phyloP scores from a whole-genome alignment of 2,113 vertebrate genomes.

The rat (Rattus norvegicus) region GRCr8 NC_086021.1:99953001-99953500 shows the following conservation, averaged over 20 bases:
- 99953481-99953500: neutral
- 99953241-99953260: fast-evolving
- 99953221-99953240: neutral
- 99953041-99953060: fast-evolving
- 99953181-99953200: neutral
- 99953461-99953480: neutral
- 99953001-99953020: neutral
- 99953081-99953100: fast-evolving
- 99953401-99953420: neutral
- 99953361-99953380: fast-evolving
- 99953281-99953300: fast-evolving
- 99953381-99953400: fast-evolving
- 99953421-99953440: neutral
- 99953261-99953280: neutral
- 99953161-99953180: neutral
- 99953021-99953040: neutral
- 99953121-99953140: neutral
- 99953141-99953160: fast-evolving
- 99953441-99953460: neutral
- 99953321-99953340: fast-evolving
- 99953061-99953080: fast-evolving
- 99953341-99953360: neutral
- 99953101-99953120: neutral
- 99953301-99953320: fast-evolving
- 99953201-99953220: fast-evolving